phyloP scores from a whole-genome alignment of 1,140 invertebrate genomes.

The Drosophila quadrilineata region DNA sequence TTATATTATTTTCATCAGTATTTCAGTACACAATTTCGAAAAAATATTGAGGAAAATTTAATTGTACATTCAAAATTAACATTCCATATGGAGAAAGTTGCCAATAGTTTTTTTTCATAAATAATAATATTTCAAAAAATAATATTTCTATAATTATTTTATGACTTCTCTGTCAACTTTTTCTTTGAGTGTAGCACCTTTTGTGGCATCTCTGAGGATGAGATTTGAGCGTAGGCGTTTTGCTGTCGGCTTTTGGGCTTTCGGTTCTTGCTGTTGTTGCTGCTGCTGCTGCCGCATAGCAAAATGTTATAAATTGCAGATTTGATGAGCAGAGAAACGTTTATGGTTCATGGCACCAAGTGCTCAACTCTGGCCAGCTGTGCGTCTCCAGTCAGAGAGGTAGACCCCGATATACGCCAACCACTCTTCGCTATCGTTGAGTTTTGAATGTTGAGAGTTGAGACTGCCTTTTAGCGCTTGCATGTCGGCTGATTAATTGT shows the following conservation, averaged over 20 bases:
- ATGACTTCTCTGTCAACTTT: not conserved
- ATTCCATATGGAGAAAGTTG: too few species aligned
- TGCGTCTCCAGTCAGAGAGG: conserved; percentile 21
- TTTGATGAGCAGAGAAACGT: conserved; percentile 76
- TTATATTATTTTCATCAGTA: too few species aligned
- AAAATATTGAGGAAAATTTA: too few species aligned
- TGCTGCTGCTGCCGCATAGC: conserved; percentile 21
- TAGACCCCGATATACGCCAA: not conserved
- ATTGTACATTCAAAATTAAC: too few species aligned
- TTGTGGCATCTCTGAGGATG: not conserved
- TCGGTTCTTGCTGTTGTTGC: conserved; percentile 5
- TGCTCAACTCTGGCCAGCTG: conserved; percentile 32
- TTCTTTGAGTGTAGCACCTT: not conserved
- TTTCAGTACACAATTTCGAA: too few species aligned
- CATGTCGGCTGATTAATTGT: conserved; percentile 79
- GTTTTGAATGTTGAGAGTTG: conserved; percentile 9
- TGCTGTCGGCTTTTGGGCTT: conserved; percentile 39
- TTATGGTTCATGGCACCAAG: conserved; percentile 52
- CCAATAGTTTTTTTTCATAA: too few species aligned
- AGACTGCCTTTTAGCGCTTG: conserved; percentile 73
- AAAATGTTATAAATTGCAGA: conserved; percentile 76
- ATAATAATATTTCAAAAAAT: too few species aligned
- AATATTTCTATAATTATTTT: too few species aligned
- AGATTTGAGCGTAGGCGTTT: conserved; percentile 60
- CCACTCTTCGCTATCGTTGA: too few species aligned